Percentiles rank a stretch among this genome's conserved stretches.
These are phyloP conservation scores for Aphidoletes aphidimyza DNA, from an alignment of 2,888 invertebrate genomes.

Conservation along the genomic window DNA sequence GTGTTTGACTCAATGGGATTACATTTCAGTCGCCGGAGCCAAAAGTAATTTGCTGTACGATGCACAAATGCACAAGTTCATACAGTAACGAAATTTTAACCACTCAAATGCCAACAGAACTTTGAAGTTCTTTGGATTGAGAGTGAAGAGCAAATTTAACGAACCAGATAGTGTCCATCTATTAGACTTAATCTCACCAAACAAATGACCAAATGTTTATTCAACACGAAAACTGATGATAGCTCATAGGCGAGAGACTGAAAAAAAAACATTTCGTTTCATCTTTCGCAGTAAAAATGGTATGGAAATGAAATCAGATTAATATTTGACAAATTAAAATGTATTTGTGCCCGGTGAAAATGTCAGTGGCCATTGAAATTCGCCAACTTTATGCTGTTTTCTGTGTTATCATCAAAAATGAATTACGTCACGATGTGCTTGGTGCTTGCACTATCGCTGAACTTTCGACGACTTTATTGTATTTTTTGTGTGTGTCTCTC, in stretches of 20 bases:
- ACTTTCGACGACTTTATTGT: constrained; percentile 21
- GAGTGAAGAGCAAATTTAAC: too few species aligned
- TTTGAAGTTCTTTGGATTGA: background rate
- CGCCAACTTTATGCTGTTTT: background rate
- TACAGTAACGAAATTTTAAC: background rate
- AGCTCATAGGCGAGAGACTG: background rate
- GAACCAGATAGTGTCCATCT: background rate
- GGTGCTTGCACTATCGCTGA: constrained; percentile 35
- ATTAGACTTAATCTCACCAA: background rate
- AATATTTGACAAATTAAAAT: background rate
- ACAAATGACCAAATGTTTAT: constrained; percentile 41
- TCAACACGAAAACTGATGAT: constrained; percentile 17
- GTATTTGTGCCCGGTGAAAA: background rate
- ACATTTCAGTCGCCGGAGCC: background rate
- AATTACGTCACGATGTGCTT: background rate
- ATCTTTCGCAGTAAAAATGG: background rate
- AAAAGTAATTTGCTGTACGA: constrained; percentile 6
- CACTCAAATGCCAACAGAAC: background rate
- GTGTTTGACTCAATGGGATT: too few species aligned
- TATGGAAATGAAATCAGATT: background rate
- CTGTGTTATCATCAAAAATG: constrained; percentile 41
- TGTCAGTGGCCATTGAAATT: constrained; percentile 5
- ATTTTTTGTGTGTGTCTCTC: background rate
- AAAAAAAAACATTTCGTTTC: background rate
- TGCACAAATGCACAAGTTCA: background rate